phyloP scores from a whole-genome alignment of 1,140 invertebrate species.

The Laupala kohalensis region DNA sequence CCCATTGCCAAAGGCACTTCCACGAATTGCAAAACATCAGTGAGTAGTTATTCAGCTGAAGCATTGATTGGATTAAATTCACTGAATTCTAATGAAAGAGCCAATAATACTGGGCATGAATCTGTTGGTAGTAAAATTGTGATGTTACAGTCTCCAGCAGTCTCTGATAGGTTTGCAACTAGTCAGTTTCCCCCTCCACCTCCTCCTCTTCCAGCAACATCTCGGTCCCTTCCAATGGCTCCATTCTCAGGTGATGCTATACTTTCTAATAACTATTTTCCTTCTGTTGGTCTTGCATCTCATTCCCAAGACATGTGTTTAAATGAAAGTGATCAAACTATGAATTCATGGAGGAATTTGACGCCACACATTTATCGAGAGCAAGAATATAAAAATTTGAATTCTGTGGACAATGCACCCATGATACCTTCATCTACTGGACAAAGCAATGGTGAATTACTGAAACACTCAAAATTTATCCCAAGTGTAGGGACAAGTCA shows the following conservation, averaged over 20 bases:
- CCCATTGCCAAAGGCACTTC: not conserved
- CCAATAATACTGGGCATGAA: not conserved
- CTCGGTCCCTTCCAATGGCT: not conserved
- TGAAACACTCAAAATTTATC: not conserved
- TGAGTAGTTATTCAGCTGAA: conserved; percentile 17
- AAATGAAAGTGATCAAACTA: not conserved
- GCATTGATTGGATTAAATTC: conserved; percentile 14
- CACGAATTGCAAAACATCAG: conserved; percentile 3
- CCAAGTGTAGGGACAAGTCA: not conserved
- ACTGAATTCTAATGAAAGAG: not conserved
- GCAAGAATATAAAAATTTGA: not conserved
- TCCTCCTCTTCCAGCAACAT: not conserved
- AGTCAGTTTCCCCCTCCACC: conserved; percentile 2
- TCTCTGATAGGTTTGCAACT: conserved; percentile 10
- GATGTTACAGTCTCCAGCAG: conserved; percentile 10
- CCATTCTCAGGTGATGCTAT: not conserved
- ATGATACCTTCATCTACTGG: not conserved
- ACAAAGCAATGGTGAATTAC: not conserved
- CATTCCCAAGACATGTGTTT: not conserved
- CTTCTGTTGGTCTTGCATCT: not conserved
- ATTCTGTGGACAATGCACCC: not conserved
- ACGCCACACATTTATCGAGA: not conserved
- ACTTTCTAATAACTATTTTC: not conserved
- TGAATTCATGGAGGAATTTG: not conserved
- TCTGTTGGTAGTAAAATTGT: conserved; percentile 6